phyloP scores from a whole-genome alignment of 2,888 invertebrate genomes.

The Dynastes maya region DNA sequence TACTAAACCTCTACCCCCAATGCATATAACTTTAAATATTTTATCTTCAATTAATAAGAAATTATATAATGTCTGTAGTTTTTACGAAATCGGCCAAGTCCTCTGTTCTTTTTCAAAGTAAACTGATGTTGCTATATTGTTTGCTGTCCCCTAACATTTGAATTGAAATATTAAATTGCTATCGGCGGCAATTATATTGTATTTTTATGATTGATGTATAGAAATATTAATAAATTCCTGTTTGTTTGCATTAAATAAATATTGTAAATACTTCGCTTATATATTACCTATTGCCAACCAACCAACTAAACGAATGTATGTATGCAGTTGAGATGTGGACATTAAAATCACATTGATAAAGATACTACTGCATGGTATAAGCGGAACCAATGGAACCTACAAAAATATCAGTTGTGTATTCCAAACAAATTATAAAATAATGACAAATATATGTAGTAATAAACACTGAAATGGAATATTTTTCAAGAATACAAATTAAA shows the following conservation, averaged over 20 bases:
- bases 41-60: too few relatives aligned
- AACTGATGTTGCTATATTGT: too few relatives aligned
- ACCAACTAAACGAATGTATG: conserved; percentile 90
- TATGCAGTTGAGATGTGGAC: conserved; percentile 87
- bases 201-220: too few relatives aligned
- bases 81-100: too few relatives aligned
- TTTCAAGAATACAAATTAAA: not conserved
- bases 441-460: not conserved
- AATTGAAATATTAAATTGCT: too few relatives aligned
- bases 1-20: too few relatives aligned
- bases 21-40: too few relatives aligned
- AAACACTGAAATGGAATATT: not conserved
- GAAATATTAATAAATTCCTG: too few relatives aligned
- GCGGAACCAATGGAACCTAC: conserved; percentile 89
- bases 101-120: too few relatives aligned
- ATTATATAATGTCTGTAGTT: too few relatives aligned
- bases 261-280: not conserved
- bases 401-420: conserved; percentile 52
- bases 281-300: conserved; percentile 85
- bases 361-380: conserved; percentile 87
- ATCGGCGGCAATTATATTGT: too few relatives aligned
- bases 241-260: not conserved
- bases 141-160: too few relatives aligned
- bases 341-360: conserved; percentile 92
- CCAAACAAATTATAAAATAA: not conserved